Conservation (phyloP, 1,140 invertebrate species). For the Tribolium castaneum region DNA sequence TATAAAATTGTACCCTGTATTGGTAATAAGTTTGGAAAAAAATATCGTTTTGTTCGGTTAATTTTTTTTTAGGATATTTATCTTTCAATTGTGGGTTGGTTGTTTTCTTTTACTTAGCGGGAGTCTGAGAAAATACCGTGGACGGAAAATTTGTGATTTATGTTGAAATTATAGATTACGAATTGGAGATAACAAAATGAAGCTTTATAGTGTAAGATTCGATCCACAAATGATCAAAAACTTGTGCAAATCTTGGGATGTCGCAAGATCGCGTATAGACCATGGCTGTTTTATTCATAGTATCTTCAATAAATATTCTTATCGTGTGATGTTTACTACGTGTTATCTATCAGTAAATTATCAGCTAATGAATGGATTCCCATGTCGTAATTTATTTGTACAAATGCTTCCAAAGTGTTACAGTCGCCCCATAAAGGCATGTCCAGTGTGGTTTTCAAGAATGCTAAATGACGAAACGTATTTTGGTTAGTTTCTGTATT, state of each 20-base stretch:
- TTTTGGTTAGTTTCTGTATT: slow-evolving; percentile 13
- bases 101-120: slow-evolving; percentile 9
- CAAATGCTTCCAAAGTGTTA: neutral
- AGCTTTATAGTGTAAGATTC: neutral
- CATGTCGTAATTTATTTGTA: slow-evolving; percentile 5
- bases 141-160: neutral
- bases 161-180: neutral
- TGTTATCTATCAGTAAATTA: slow-evolving; percentile 21
- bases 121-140: neutral
- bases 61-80: neutral
- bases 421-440: neutral
- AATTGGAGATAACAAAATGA: neutral
- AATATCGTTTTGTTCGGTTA: neutral
- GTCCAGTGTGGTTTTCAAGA: neutral
- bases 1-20: neutral
- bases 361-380: slow-evolving; percentile 31
- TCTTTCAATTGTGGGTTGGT: neutral
- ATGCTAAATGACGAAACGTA: slow-evolving; percentile 15
- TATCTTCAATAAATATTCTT: slow-evolving; percentile 34
- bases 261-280: neutral
- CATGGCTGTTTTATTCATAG: slow-evolving; percentile 3
- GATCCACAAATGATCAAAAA: neutral
- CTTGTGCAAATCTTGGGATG: neutral
- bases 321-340: slow-evolving; percentile 32
- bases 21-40: neutral